A percentile compares a stretch with the other conserved stretches of the same genome.
Evolutionary conservation across 2,113 vertebrate genomes (phyloP).

Genomic region (Daphoenositta chrysoptera): DNA sequence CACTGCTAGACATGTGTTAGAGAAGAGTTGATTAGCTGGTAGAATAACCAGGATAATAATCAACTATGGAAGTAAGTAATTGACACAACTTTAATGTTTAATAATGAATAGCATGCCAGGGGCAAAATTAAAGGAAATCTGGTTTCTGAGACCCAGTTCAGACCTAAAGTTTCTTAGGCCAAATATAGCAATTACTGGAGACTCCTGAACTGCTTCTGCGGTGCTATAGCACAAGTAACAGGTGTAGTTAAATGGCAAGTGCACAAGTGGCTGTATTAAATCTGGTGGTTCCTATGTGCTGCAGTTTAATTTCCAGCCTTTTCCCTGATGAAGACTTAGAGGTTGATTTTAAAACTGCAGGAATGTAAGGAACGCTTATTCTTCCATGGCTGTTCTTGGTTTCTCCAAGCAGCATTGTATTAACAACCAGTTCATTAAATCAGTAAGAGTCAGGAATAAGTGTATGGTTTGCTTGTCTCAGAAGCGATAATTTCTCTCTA

Average conservation of each 20-base stretch:
- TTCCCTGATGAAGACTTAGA: background rate
- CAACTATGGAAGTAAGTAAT: constrained; percentile 65
- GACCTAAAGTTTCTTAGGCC: constrained; percentile 34
- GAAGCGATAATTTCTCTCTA: constrained; percentile 52
- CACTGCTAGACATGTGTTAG: constrained; percentile 27
- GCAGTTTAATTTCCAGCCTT: background rate
- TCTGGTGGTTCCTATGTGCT: background rate
- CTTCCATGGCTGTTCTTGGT: background rate
- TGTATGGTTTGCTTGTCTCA: constrained; percentile 49
- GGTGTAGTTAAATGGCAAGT: constrained; percentile 20
- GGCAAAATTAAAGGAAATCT: constrained; percentile 57
- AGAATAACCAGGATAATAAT: constrained; percentile 66
- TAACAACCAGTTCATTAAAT: constrained; percentile 51
- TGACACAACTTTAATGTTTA: constrained; percentile 72
- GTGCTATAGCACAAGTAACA: constrained; percentile 11
- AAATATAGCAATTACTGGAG: constrained; percentile 3
- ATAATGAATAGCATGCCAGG: constrained; percentile 60
- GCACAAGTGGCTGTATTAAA: background rate
- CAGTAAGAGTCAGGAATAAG: constrained; percentile 45
- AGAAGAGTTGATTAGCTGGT: constrained; percentile 57
- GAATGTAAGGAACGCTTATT: background rate
- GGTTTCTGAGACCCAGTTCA: constrained; percentile 15
- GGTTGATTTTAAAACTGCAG: constrained; percentile 7
- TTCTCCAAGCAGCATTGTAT: background rate
- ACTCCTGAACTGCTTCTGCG: background rate